Evolutionary conservation across 1,140 invertebrate species (phyloP), one percentile per base, ranked within the genome.

Genomic region (Leptonema lineaticorne): DNA sequence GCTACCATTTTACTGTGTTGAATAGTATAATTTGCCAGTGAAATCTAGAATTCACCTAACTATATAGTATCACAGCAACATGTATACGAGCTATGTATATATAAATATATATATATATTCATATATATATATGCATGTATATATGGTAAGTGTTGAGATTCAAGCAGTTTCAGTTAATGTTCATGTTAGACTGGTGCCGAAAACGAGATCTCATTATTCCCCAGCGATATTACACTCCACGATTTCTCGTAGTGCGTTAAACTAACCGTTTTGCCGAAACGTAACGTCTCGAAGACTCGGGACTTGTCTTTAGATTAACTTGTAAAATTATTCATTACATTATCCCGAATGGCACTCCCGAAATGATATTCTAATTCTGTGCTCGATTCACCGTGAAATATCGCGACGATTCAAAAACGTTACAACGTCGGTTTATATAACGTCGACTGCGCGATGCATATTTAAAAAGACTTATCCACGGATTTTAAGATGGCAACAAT

Each of bases 201-300:
- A 26, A 53, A 53, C 50, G 50, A 24, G 50, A 53, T 53, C 20
- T 53, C 14, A 53, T 53, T 53, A 53, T 53, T 53, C 50, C 50
- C 50, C 50, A 14, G 24, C 22, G 50, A 26, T 22, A 22, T 53
- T 26, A 9, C 50, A 53, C 9, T 26, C 50, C 16, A 9, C 9
- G 37, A 41, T 11, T 41, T 11, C 11, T 14, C 37, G 3, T 16
- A 41, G 22, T 2, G 22, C 50, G 20, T 26, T 26, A 53, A 53
- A 53, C 22, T 53, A 53, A 53, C 50, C 16, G 46, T 20, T 20
- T 48, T 41, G 37, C 11, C 5, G 11, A 14, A 41, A 4, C 11
- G 2, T 41, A 41, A 3, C 16, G 5, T 11, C 9, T 41, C n/a
- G n/a, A n/a, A n/a, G n/a, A 16, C 37, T 41, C 2, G 9, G 9